phyloP scores from a whole-genome alignment of 37 sponge, comb jelly and placozoan genomes.

The Agelas oroides region DNA sequence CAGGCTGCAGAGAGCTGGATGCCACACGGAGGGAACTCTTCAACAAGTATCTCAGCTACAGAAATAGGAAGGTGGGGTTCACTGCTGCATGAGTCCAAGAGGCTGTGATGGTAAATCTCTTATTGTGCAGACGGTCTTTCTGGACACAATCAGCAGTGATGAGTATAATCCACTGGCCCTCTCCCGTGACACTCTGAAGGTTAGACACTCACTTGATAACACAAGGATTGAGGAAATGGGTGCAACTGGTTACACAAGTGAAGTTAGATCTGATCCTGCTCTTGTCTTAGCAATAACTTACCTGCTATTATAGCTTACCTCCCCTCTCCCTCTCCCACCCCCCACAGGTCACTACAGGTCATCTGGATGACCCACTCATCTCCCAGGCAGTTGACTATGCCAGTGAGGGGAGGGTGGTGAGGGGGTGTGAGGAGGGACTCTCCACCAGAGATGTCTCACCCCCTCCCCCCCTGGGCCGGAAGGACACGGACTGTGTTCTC shows the following conservation, averaged over 20 bases:
- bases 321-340: too few relatives aligned
- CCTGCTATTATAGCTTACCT: too few relatives aligned
- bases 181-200: neutral
- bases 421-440: conserved; percentile 34
- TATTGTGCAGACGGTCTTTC: conserved; percentile 40
- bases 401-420: conserved; percentile 25
- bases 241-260: too few relatives aligned
- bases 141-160: conserved; percentile 61
- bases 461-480: neutral
- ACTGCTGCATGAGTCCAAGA: too few relatives aligned
- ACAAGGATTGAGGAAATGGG: too few relatives aligned
- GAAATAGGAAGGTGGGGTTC: conserved; percentile 43
- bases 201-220: too few relatives aligned
- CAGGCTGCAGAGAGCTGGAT: conserved; percentile 22
- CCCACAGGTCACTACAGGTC: conserved; percentile 11
- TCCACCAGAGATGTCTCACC: neutral
- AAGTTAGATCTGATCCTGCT: too few relatives aligned
- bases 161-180: conserved; percentile 49
- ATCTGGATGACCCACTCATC: conserved; percentile 58
- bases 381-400: conserved; percentile 34
- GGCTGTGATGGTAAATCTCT: neutral
- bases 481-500: conserved; percentile 28
- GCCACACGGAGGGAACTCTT: conserved; percentile 55
- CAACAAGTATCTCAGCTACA: conserved; percentile 61
- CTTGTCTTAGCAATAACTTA: too few relatives aligned